Evolutionary conservation across 2,888 invertebrate species (phyloP).

Genomic region (Drosophila macrospina): DNA sequence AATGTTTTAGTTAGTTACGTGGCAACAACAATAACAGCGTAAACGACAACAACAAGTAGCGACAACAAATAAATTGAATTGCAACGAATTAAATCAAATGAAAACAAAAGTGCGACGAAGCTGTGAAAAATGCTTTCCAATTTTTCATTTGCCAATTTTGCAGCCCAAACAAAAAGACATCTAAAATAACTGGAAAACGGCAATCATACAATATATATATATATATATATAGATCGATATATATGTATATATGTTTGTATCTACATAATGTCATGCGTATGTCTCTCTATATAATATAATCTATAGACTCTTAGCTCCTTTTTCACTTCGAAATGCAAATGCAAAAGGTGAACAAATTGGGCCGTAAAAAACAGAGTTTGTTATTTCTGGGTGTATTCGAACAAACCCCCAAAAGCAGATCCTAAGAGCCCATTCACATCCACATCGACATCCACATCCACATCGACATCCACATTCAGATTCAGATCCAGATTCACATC

Average conservation of each 20-base stretch:
- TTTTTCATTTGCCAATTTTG: conserved; percentile 63
- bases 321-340: not conserved
- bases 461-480: conserved; percentile 25
- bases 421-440: conserved; percentile 38
- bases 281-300: conserved; percentile 15
- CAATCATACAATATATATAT: conserved; percentile 51
- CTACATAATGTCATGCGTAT: conserved; percentile 10
- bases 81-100: conserved; percentile 70
- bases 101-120: conserved; percentile 60
- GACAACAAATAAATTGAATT: conserved; percentile 61
- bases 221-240: conserved; percentile 1
- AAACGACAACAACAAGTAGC: conserved; percentile 31
- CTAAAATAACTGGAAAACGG: conserved; percentile 52
- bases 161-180: conserved; percentile 23
- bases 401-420: conserved; percentile 21
- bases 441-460: conserved; percentile 13
- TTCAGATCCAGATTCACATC: conserved; percentile 31
- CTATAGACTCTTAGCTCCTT: conserved; percentile 17
- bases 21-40: conserved; percentile 12
- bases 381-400: conserved; percentile 40
- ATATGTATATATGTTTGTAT: conserved; percentile 6
- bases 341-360: conserved; percentile 3
- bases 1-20: conserved; percentile 38
- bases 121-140: conserved; percentile 58
- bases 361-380: conserved; percentile 41